Conservation (phyloP, 1,140 invertebrate genomes). For the Drosophila tristis region DNA sequence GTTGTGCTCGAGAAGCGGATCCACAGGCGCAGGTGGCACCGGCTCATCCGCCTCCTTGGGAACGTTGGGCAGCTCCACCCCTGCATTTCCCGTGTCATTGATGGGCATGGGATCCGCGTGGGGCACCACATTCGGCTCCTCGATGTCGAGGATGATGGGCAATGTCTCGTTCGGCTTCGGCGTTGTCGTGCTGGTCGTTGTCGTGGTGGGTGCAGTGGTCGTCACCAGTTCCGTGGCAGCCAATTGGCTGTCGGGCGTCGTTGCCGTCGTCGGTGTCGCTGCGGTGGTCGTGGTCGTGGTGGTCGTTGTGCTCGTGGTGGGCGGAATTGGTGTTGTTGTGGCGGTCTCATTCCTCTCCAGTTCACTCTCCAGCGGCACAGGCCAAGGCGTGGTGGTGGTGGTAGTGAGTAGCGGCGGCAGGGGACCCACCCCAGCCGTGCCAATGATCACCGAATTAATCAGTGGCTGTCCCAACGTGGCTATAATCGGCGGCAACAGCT, state of each 20-base stretch:
- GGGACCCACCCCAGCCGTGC: constrained; percentile 57
- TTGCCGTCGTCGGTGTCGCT: constrained; percentile 18
- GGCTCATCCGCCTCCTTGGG: constrained; percentile 3
- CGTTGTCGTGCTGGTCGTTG: constrained; percentile 64
- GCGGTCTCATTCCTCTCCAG: constrained; percentile 27
- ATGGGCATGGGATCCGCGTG: neutral
- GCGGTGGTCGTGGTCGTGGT: constrained; percentile 9
- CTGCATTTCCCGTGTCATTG: constrained; percentile 30
- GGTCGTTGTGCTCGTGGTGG: constrained; percentile 12
- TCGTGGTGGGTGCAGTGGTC: constrained; percentile 65
- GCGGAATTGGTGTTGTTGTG: constrained; percentile 12
- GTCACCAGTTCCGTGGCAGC: constrained; percentile 48
- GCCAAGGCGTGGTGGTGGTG: constrained; percentile 19
- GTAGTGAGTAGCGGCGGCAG: constrained; percentile 24
- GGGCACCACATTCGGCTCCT: constrained; percentile 48
- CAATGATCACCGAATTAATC: constrained; percentile 84
- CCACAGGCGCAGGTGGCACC: neutral
- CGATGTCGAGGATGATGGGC: constrained; percentile 67
- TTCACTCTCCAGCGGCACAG: constrained; percentile 14
- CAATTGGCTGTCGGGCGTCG: constrained; percentile 31
- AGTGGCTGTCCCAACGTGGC: constrained; percentile 84
- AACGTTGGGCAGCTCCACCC: constrained; percentile 3
- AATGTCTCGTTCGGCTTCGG: constrained; percentile 65
- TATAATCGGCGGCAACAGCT: constrained; percentile 84
- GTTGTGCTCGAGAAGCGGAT: constrained; percentile 15